These are phyloP conservation scores for Pinctada fucata DNA, from an alignment of 2,888 invertebrate genomes.

Conservation along the genomic window DNA sequence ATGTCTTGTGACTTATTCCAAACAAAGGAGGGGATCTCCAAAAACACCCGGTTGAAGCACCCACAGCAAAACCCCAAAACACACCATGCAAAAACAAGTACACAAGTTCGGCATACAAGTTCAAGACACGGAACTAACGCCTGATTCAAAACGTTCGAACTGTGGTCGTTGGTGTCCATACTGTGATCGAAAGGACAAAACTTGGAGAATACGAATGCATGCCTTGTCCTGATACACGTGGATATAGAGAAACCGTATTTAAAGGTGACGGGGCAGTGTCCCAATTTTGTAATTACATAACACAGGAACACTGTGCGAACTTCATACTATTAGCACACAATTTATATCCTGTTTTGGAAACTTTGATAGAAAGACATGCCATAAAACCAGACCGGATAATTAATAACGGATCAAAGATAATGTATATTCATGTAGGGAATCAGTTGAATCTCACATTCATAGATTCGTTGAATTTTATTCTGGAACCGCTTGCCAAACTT, in stretches of 20 bases:
- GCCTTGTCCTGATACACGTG: slow-evolving; percentile 35
- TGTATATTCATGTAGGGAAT: slow-evolving; percentile 39
- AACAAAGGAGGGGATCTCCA: background rate
- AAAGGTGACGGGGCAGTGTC: slow-evolving; percentile 33
- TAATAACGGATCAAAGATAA: slow-evolving; percentile 42
- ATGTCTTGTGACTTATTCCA: slow-evolving; percentile 9
- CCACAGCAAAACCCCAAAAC: too few species aligned
- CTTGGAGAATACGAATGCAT: background rate
- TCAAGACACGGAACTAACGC: too few species aligned
- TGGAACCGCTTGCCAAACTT: slow-evolving; percentile 41
- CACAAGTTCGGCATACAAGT: too few species aligned
- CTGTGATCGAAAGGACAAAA: slow-evolving; percentile 18
- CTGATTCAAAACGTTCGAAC: slow-evolving; percentile 5
- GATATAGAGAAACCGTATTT: slow-evolving; percentile 42
- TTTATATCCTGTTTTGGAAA: slow-evolving; percentile 29
- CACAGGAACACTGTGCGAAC: slow-evolving; percentile 31
- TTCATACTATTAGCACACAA: slow-evolving; percentile 32
- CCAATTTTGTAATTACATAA: slow-evolving; percentile 40
- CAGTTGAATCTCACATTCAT: slow-evolving; percentile 40
- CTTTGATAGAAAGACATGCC: slow-evolving; percentile 28
- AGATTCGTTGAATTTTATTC: slow-evolving; percentile 46
- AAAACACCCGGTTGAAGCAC: too few species aligned
- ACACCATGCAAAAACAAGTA: slow-evolving; percentile 4
- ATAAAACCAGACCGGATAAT: slow-evolving; percentile 39
- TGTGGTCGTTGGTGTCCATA: slow-evolving; percentile 32